Percentiles rank a stretch among this genome's conserved stretches.
Evolutionary conservation across 2,888 invertebrate genomes (phyloP).

Genomic region (Eupithecia dodoneata): DNA sequence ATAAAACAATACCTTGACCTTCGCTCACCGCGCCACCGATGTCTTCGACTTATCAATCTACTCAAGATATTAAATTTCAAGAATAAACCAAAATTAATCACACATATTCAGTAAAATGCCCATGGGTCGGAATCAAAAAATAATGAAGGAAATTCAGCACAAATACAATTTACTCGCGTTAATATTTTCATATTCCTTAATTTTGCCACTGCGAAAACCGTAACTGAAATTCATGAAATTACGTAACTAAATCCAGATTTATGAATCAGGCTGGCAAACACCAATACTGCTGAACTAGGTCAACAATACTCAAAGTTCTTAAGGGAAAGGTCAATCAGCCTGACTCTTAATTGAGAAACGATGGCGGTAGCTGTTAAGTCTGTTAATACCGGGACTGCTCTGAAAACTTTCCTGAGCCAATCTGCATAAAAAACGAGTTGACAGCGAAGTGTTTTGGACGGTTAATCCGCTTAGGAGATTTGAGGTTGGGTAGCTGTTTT

Average conservation of each 20-base stretch:
- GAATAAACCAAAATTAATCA: neutral
- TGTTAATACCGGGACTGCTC: constrained; percentile 56
- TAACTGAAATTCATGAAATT: constrained; percentile 22
- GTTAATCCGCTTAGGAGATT: constrained; percentile 57
- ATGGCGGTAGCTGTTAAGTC: constrained; percentile 54
- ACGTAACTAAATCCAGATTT: constrained; percentile 42
- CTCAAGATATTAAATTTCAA: too few species aligned
- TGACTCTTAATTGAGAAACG: constrained; percentile 56
- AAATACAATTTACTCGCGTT: neutral
- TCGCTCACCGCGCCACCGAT: too few species aligned
- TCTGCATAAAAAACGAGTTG: constrained; percentile 69
- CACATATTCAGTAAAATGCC: neutral
- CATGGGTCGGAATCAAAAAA: neutral
- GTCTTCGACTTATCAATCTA: too few species aligned
- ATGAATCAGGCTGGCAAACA: constrained; percentile 43
- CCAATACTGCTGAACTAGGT: constrained; percentile 50
- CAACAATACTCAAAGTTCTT: constrained; percentile 54
- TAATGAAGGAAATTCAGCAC: neutral
- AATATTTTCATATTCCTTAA: neutral
- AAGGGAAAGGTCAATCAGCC: constrained; percentile 56
- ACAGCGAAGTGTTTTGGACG: constrained; percentile 55
- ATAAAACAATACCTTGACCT: too few species aligned
- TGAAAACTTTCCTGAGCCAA: constrained; percentile 63
- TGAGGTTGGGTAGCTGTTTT: constrained; percentile 18
- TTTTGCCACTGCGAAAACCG: neutral